These are phyloP conservation scores for Pinctada fucata DNA, from an alignment of 2,888 invertebrate genomes.

Conservation along the genomic window DNA sequence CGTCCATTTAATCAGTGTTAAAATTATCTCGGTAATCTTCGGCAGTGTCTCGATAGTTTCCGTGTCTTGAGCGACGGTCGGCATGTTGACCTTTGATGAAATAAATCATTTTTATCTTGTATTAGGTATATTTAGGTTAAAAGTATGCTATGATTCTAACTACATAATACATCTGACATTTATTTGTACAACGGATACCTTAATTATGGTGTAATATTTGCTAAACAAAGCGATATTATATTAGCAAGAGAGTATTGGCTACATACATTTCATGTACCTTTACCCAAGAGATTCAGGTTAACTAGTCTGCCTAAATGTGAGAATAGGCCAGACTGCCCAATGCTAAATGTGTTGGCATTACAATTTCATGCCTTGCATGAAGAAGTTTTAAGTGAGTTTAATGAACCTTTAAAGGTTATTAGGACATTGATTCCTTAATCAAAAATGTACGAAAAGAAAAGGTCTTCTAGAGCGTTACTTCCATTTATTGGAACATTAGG, in stretches of 20 bases:
- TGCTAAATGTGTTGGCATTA: not conserved
- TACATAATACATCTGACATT: too few species aligned
- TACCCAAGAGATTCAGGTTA: constrained; percentile 16
- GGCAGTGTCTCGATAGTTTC: too few species aligned
- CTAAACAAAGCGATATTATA: not conserved
- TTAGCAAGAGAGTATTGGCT: constrained; percentile 25
- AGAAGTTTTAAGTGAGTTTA: not conserved
- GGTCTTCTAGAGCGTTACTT: constrained; percentile 18
- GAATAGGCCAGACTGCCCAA: not conserved
- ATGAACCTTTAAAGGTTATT: not conserved
- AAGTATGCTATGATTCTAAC: too few species aligned
- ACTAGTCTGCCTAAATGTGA: not conserved
- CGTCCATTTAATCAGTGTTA: too few species aligned
- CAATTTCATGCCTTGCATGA: constrained; percentile 11
- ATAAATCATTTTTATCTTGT: too few species aligned
- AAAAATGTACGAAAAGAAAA: not conserved
- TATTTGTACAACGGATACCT: too few species aligned
- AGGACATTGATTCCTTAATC: not conserved
- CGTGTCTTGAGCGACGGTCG: too few species aligned
- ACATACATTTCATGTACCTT: constrained; percentile 22
- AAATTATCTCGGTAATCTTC: too few species aligned
- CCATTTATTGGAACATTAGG: constrained; percentile 22
- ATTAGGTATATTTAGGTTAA: too few species aligned
- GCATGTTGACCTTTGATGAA: too few species aligned
- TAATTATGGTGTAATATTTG: constrained; percentile 26